phyloP scores from a whole-genome alignment of 1,140 invertebrate genomes.

The Schlechtendalia chinensis region DNA sequence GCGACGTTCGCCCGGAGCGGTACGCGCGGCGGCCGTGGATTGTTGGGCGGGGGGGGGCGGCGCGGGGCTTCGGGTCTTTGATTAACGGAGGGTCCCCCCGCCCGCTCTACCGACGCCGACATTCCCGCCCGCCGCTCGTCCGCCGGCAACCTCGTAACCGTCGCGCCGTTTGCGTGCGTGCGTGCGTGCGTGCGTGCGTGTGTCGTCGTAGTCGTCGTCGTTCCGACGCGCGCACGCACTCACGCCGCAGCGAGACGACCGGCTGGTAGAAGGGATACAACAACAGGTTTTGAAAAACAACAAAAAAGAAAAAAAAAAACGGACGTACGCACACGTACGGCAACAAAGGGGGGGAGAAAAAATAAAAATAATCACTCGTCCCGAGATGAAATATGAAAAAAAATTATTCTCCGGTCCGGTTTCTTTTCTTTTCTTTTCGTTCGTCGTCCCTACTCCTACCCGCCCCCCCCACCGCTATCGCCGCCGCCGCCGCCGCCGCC shows the following conservation, averaged over 20 bases:
- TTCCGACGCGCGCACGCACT: too few relatives aligned
- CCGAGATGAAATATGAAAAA: constrained; percentile 33
- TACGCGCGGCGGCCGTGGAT: constrained; percentile 12
- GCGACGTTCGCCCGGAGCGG: not conserved
- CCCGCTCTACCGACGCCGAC: not conserved
- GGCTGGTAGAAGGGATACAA: not conserved
- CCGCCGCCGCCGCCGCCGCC: too few relatives aligned
- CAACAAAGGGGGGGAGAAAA: too few relatives aligned
- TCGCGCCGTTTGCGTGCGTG: too few relatives aligned
- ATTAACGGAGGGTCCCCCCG: constrained; percentile 31
- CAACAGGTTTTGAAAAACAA: constrained; percentile 44
- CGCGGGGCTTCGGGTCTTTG: constrained; percentile 39
- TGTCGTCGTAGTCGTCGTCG: too few relatives aligned
- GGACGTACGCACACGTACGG: not conserved
- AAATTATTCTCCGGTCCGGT: constrained; percentile 36
- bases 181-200: too few relatives aligned
- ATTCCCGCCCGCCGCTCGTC: too few relatives aligned
- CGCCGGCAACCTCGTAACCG: too few relatives aligned
- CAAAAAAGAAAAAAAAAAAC: constrained; percentile 10
- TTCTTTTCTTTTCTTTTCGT: not conserved
- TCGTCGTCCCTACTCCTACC: too few relatives aligned
- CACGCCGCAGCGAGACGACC: too few relatives aligned
- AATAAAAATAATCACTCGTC: constrained; percentile 5
- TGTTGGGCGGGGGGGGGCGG: not conserved
- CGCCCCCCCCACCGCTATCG: too few relatives aligned